Base-by-base conservation (phyloP, 2,113 vertebrate genomes). In the Peromyscus californicus region DNA sequence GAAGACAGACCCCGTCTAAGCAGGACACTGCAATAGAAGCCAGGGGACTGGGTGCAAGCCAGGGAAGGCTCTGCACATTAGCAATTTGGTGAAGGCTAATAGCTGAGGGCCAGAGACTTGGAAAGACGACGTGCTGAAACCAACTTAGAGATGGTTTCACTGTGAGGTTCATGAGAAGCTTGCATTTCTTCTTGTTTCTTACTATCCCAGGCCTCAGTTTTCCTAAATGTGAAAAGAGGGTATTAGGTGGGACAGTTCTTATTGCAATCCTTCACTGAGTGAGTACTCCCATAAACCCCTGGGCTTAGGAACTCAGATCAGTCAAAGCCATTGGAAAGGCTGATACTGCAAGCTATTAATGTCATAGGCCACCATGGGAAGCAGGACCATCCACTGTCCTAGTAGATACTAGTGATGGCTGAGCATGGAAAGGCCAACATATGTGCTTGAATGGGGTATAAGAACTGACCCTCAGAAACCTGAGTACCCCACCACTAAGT, bases 241-340 rank as follows among this genome's bases (percentile, higher is more conserved):
- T 6, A 3, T 42, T 92, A 72, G 59, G 12, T 51, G 70, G 26
- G 31, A 87, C 90, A 63, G 36, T 79, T 83, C 63, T 78, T 26
- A 4, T 4, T 4, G 75, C 1, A 54, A 39, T 86, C 7, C 29
- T 9, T 61, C 4, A 1, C 2, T 26, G 24, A 70, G 21, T 3
- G 45, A 70, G 21, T 1, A 17, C 4, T 36, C 21, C 0, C 0
- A 3, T 7, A 24, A 76, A 15, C 0, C 26, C n/a, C 31, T 48
- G 0, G 51, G 24, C 24, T 54, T 59, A 61, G 63, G n/a, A 9
- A 29, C 45, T 88, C 17, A 78, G 24, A 4, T 5, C 12, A 17
- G 86, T 31, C 65, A 39, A 13, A 24, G 11, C 17, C 0, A 3
- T 48, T 0, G 19, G 69, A 69, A 4, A 63, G 80, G 65, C n/a